Evolutionary conservation across 1,140 invertebrate genomes (phyloP).

Genomic region (Anadara kagoshimensis): DNA sequence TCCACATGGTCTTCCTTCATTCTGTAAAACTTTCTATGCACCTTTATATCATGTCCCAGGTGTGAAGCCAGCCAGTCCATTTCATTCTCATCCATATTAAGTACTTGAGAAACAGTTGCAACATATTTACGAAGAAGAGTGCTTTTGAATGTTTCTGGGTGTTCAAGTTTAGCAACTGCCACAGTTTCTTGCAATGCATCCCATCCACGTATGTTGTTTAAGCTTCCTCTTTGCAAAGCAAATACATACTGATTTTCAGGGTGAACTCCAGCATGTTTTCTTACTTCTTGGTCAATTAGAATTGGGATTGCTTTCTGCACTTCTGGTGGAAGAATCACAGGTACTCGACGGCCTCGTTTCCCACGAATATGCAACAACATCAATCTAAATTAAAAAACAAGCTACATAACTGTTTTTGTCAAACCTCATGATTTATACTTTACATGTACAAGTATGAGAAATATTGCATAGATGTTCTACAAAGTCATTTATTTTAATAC

Average conservation of each 20-base stretch:
- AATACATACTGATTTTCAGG: background rate
- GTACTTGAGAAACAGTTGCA: conserved; percentile 37
- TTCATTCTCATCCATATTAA: conserved; percentile 32
- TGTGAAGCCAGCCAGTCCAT: conserved; percentile 39
- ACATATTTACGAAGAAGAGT: conserved; percentile 45
- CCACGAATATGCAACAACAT: background rate
- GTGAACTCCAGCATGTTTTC: background rate
- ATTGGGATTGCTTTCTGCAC: background rate
- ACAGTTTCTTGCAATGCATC: too few relatives aligned
- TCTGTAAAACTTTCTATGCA: conserved; percentile 40
- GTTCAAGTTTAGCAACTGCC: background rate
- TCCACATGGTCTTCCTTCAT: conserved; percentile 32
- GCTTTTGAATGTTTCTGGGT: conserved; percentile 29
- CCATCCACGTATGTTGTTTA: background rate
- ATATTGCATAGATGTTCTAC: too few relatives aligned
- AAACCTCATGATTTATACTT: too few relatives aligned
- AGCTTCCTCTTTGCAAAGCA: background rate
- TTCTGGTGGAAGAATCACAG: conserved; percentile 6
- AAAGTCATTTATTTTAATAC: too few relatives aligned
- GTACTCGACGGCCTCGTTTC: background rate
- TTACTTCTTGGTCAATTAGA: background rate
- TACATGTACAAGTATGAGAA: too few relatives aligned
- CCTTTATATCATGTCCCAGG: conserved; percentile 41
- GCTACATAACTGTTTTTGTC: too few relatives aligned
- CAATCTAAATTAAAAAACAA: too few relatives aligned